Evolutionary conservation across 2,888 invertebrate species (phyloP).

Genomic region (Arctia plantaginis): DNA sequence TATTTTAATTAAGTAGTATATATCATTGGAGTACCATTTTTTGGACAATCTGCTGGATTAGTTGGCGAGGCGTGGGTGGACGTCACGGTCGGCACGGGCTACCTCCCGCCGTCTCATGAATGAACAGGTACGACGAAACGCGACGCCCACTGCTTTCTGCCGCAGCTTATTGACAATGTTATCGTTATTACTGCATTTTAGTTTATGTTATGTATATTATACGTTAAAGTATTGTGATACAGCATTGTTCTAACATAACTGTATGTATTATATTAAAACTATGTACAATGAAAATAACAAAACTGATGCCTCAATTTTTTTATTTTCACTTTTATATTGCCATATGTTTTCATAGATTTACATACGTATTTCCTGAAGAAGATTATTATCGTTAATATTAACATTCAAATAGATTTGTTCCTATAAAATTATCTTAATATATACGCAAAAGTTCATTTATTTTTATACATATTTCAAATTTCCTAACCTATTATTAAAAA

Average conservation of each 20-base stretch:
- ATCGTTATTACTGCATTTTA: constrained; percentile 52
- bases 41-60: constrained; percentile 31
- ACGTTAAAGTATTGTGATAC: background rate
- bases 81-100: constrained; percentile 30
- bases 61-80: constrained; percentile 39
- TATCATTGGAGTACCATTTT: constrained; percentile 30
- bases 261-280: background rate
- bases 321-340: no score
- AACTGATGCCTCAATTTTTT: no score
- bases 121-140: constrained; percentile 70
- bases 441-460: background rate
- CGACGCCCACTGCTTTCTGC: constrained; percentile 33
- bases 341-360: background rate
- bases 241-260: background rate
- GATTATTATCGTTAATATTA: background rate
- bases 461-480: no score
- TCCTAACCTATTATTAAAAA: no score
- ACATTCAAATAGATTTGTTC: background rate
- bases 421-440: background rate
- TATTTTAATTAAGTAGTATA: constrained; percentile 24
- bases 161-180: constrained; percentile 16
- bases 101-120: constrained; percentile 59
- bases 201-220: constrained; percentile 19
- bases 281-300: background rate
- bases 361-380: background rate